Base-by-base conservation (phyloP, 2,113 vertebrate genomes). In the Dermatemys mawii region DNA sequence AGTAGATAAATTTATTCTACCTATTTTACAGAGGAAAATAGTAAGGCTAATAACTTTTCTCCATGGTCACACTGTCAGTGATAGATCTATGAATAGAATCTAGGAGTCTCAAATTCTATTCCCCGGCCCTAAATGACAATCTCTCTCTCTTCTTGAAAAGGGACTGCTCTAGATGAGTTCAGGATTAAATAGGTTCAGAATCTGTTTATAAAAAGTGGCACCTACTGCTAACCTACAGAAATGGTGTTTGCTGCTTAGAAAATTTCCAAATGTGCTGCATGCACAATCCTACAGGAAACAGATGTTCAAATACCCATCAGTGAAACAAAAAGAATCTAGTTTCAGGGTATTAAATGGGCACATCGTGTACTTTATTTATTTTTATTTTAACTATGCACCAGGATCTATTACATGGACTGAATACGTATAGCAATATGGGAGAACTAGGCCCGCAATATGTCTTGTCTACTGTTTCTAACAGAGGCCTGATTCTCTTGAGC, bases 381-480 rank as follows among this genome's bases (percentile, higher is more conserved):
- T 94, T 93, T 93, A 92, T 89, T 84, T 93, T 91, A 93, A 95
- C 70, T 80, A 21, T 51, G 22, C 85, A 88, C 83, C 73, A 14
- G 70, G 91, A 84, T 49, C 19, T 78, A 93, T 86, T 81, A 73
- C 57, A 81, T 35, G 67, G 41, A 57, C 24, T 53, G 94, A 92
- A 75, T 89, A n/a, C 5, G 0, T 87, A 92, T 1, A 93, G 85
- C 87, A 92, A 90, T 84, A 89, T 32, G 50, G 63, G 75, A 92
- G 32, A 96, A 73, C 22, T 87, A 94, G 90, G 92, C 16, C 11
- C 38, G 67, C 12, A 38, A 70, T 91, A 81, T 83, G 55, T 91
- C 90, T 95, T 90, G 80, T 84, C 86, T 97, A 88, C n/a, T 70
- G 54, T 86, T 92, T 93, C 67, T 95, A 89, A 88, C 79, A 93